Conservation (phyloP, 2,113 vertebrate species). For the Pomatostomus ruficeps region DNA sequence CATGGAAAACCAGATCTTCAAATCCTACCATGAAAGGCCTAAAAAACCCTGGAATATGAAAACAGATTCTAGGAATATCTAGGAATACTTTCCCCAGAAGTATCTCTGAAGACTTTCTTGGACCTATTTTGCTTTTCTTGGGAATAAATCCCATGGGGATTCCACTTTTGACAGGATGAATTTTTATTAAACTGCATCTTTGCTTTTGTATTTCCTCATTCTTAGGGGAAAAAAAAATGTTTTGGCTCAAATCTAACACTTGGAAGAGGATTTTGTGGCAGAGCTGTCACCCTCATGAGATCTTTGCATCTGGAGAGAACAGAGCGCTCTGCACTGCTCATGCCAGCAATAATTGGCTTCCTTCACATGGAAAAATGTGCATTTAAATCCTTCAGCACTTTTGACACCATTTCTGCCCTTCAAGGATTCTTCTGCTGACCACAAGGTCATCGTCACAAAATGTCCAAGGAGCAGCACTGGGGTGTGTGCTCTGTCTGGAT, state of each 20-base stretch:
- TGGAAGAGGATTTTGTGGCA: background rate
- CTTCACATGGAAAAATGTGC: fast-evolving
- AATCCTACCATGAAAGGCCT: background rate
- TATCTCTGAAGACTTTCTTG: background rate
- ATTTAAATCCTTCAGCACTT: background rate
- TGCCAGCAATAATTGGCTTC: background rate
- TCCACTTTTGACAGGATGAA: background rate
- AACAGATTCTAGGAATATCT: background rate
- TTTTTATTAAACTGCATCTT: background rate
- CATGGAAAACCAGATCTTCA: background rate
- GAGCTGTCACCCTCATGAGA: background rate
- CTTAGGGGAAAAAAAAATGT: background rate
- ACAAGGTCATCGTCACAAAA: too few relatives aligned
- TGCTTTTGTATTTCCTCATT: background rate
- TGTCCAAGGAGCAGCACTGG: background rate
- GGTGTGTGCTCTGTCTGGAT: background rate
- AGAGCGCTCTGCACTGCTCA: background rate
- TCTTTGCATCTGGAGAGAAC: background rate
- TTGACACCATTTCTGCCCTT: background rate
- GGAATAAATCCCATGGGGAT: background rate
- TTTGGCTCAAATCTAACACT: background rate
- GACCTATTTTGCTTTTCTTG: background rate
- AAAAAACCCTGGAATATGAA: background rate
- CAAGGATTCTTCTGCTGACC: background rate
- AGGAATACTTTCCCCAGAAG: background rate